These are phyloP conservation scores for Spheniscus mendiculus DNA, from an alignment of 2,113 vertebrate species.

Conservation along the genomic window DNA sequence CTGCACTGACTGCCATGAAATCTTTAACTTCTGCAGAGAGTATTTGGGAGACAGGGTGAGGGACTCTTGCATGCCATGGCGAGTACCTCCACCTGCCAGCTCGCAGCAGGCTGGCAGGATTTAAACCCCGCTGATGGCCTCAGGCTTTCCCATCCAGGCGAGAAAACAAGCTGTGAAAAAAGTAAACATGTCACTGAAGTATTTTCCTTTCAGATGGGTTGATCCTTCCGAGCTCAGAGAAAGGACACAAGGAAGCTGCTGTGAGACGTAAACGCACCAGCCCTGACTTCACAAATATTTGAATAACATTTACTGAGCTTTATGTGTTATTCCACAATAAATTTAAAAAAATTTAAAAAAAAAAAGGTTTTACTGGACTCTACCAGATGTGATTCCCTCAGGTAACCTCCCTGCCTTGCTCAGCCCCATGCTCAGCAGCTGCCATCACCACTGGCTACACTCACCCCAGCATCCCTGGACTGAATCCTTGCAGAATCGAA, in stretches of 20 bases:
- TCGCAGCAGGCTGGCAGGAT: background rate
- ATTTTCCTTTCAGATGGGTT: constrained; percentile 17
- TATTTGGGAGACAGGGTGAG: background rate
- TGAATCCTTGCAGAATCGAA: background rate
- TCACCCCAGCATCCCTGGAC: rapidly evolving
- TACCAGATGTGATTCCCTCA: background rate
- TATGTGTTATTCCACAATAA: background rate
- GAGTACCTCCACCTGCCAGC: background rate
- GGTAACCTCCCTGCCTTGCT: background rate
- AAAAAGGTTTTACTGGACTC: background rate
- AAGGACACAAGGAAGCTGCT: background rate
- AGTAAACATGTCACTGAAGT: constrained; percentile 40
- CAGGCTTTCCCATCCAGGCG: constrained; percentile 26
- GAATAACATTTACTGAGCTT: background rate
- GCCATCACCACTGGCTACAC: rapidly evolving
- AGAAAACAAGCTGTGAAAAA: constrained; percentile 52
- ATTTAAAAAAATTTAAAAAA: background rate
- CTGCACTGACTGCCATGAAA: background rate
- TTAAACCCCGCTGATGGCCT: background rate
- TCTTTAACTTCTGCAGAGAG: background rate
- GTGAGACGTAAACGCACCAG: background rate
- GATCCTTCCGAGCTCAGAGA: background rate
- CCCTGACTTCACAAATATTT: constrained; percentile 17
- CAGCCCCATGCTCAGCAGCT: background rate
- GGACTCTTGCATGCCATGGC: background rate